phyloP scores from a whole-genome alignment of 2,113 vertebrate species.

The Bombycilla garrulus region DNA sequence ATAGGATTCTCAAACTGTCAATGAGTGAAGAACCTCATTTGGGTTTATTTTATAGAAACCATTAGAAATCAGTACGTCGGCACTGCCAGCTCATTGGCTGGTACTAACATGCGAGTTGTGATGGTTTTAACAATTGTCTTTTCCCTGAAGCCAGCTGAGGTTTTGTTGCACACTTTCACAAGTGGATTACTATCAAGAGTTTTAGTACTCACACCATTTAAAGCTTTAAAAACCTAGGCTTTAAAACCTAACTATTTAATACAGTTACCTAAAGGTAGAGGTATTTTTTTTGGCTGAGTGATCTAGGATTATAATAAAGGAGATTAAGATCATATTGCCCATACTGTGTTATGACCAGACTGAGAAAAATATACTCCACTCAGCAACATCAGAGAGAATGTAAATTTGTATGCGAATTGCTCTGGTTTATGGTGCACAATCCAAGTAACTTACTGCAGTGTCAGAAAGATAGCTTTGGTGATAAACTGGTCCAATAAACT shows the following conservation, averaged over 20 bases:
- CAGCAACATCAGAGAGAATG: not conserved
- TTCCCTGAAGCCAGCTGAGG: not conserved
- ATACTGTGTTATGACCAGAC: not conserved
- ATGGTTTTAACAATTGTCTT: not conserved
- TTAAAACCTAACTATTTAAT: not conserved
- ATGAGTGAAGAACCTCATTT: not conserved
- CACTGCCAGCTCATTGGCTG: not conserved
- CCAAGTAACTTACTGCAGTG: not conserved
- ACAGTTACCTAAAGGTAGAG: not conserved
- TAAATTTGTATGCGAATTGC: not conserved
- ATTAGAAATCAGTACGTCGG: not conserved
- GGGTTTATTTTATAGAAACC: not conserved
- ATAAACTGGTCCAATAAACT: not conserved
- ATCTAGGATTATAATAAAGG: not conserved
- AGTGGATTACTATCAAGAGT: not conserved
- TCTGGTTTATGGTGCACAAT: not conserved
- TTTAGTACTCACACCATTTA: not conserved
- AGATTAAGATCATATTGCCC: conserved; percentile 13
- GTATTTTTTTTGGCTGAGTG: not conserved
- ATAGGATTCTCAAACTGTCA: not conserved
- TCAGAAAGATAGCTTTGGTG: not conserved
- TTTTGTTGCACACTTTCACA: not conserved
- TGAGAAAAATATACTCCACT: conserved; percentile 11
- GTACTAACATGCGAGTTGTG: not conserved
- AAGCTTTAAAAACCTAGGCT: not conserved